A percentile compares a stretch with the other conserved stretches of the same genome.
Conservation (phyloP, 2,797 vertebrate species). For the Psittacula echo region DNA sequence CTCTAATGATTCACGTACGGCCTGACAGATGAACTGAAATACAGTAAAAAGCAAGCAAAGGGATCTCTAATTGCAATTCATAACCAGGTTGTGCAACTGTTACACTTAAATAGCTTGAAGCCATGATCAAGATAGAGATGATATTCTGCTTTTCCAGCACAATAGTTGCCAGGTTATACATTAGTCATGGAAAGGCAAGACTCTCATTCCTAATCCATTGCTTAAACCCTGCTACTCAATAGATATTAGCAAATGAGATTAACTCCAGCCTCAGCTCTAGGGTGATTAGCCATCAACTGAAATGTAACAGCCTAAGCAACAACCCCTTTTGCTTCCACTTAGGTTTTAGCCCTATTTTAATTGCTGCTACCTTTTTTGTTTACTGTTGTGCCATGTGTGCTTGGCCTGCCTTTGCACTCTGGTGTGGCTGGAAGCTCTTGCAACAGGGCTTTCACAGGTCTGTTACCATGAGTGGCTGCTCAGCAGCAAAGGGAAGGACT, state of each 20-base stretch:
- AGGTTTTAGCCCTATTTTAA: not conserved
- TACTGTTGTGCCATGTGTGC: not conserved
- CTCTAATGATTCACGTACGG: not conserved
- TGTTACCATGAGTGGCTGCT: not conserved
- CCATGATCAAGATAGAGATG: not conserved
- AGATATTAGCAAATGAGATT: not conserved
- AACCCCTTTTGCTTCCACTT: not conserved
- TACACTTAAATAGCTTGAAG: constrained; percentile 4
- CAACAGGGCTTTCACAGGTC: not conserved
- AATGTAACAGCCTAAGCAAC: not conserved
- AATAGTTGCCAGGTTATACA: not conserved
- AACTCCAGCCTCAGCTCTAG: not conserved
- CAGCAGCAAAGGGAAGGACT: not conserved
- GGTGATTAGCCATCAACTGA: fast-evolving
- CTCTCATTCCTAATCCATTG: not conserved
- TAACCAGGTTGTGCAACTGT: not conserved
- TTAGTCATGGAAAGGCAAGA: not conserved
- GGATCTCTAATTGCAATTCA: constrained; percentile 17
- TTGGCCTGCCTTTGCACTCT: not conserved
- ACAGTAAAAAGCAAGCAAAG: not conserved
- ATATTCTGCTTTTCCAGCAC: not conserved
- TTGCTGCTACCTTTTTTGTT: not conserved
- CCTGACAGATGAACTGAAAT: constrained; percentile 13
- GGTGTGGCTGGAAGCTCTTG: not conserved
- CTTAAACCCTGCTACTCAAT: not conserved